phyloP scores from a whole-genome alignment of 2,113 vertebrate species.

The Tychaedon coryphoeus region DNA sequence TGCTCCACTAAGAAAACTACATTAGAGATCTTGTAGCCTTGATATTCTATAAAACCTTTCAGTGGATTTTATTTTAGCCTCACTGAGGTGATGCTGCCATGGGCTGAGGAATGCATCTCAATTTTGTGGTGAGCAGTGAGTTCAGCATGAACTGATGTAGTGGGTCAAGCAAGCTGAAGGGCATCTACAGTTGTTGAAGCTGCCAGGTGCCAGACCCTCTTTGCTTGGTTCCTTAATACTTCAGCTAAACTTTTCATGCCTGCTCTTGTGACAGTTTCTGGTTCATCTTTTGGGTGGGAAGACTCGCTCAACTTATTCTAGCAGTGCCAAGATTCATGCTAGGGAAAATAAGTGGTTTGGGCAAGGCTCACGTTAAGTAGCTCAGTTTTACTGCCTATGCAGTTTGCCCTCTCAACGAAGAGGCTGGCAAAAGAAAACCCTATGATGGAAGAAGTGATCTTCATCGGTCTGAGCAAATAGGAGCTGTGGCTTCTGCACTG shows the following conservation, averaged over 20 bases:
- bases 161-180: not conserved
- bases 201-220: not conserved
- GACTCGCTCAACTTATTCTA: not conserved
- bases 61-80: conserved; percentile 36
- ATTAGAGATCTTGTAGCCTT: conserved; percentile 6
- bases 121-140: not conserved
- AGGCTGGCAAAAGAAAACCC: not conserved
- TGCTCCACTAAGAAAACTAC: conserved; percentile 13
- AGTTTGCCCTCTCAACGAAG: not conserved
- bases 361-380: fast-evolving
- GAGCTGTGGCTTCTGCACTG: not conserved
- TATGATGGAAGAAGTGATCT: not conserved
- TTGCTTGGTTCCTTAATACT: not conserved
- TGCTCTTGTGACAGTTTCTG: not conserved
- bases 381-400: not conserved
- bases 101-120: not conserved
- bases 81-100: not conserved
- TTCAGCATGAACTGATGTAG: not conserved
- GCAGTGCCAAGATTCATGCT: not conserved
- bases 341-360: not conserved
- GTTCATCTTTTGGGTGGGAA: not conserved
- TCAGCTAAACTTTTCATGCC: not conserved
- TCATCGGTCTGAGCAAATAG: not conserved
- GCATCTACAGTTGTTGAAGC: not conserved
- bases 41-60: conserved; percentile 14